These are phyloP conservation scores for Myopa testacea DNA, from an alignment of 2,888 invertebrate species.

Conservation along the genomic window DNA sequence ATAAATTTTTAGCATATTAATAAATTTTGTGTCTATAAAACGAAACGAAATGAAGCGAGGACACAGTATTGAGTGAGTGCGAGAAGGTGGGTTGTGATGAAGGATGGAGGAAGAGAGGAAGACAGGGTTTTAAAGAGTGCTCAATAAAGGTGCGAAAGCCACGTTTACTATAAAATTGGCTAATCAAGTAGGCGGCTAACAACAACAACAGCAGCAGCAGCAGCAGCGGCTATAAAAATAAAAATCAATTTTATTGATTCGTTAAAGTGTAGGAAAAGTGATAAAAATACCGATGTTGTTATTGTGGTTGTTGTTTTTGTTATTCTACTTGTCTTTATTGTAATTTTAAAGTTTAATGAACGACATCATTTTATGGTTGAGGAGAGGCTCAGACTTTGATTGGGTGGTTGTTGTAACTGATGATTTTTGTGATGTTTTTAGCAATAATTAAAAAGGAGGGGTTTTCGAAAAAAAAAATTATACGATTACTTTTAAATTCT, in stretches of 20 bases:
- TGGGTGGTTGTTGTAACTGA: too few species aligned
- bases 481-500: too few species aligned
- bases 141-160: constrained; percentile 25
- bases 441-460: too few species aligned
- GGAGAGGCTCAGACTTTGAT: background rate
- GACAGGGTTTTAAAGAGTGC: background rate
- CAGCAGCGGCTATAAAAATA: constrained; percentile 17
- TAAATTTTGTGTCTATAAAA: constrained; percentile 30
- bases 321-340: too few species aligned
- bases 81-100: background rate
- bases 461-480: too few species aligned
- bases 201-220: constrained; percentile 15
- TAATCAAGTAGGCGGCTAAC: constrained; percentile 32
- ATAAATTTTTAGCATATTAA: constrained; percentile 31
- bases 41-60: constrained; percentile 3
- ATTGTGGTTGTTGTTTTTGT: background rate
- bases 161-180: constrained; percentile 10
- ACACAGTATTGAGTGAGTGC: background rate
- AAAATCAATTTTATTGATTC: constrained; percentile 28
- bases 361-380: constrained; percentile 3
- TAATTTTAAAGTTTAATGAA: constrained; percentile 21
- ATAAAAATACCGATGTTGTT: background rate
- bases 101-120: background rate
- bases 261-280: constrained; percentile 9
- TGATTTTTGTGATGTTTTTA: too few species aligned